Conservation (phyloP, 2,888 invertebrate species). For the Heliconius sara region DNA sequence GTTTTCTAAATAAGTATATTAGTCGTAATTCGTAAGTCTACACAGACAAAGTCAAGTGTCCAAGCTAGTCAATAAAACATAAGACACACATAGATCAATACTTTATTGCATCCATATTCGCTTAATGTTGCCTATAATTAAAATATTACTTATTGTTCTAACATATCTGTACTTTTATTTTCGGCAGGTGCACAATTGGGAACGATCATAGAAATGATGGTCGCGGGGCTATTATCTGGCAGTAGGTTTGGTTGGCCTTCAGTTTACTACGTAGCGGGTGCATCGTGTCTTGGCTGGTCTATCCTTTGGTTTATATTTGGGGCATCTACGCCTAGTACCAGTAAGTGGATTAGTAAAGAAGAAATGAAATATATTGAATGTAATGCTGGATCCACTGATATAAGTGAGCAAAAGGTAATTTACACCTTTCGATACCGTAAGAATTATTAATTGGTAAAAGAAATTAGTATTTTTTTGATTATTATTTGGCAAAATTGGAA, state of each 20-base stretch:
- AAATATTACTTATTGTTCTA: conserved; percentile 22
- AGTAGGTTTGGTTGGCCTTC: conserved; percentile 90
- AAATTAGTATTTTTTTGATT: too few relatives aligned
- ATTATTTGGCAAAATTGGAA: too few relatives aligned
- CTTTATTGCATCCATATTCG: conserved; percentile 5
- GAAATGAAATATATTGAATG: conserved; percentile 89
- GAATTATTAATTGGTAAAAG: too few relatives aligned
- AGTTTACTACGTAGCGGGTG: conserved; percentile 90
- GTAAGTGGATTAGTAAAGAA: conserved; percentile 84
- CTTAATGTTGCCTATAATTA: neutral
- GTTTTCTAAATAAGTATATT: too few relatives aligned
- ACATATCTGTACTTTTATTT: conserved; percentile 6
- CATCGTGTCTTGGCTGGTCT: conserved; percentile 86
- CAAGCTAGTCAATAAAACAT: neutral
- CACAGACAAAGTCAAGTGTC: neutral
- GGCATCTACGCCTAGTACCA: conserved; percentile 86
- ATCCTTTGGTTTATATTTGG: conserved; percentile 86
- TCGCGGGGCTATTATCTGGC: conserved; percentile 88
- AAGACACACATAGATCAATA: neutral
- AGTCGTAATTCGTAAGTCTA: neutral
- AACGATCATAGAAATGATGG: conserved; percentile 89
- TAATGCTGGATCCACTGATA: conserved; percentile 69
- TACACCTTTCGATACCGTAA: neutral
- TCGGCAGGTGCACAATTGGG: conserved; percentile 90
- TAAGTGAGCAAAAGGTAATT: conserved; percentile 57